These are phyloP conservation scores for Eulithis testata DNA, from an alignment of 2,888 invertebrate genomes.

Conservation along the genomic window DNA sequence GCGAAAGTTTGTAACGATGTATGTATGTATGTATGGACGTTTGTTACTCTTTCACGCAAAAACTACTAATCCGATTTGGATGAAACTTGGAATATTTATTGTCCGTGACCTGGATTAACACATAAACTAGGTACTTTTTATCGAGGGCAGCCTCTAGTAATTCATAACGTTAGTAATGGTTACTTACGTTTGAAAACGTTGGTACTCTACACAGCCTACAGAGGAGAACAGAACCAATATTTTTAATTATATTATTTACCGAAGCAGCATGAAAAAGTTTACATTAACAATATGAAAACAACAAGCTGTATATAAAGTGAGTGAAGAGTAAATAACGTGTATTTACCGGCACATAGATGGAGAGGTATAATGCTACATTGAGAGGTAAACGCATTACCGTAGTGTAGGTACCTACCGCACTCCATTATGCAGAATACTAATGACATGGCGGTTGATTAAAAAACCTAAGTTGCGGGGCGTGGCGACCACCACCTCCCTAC, in stretches of 20 bases:
- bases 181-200: too few species aligned
- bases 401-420: constrained; percentile 38
- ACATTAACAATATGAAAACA: not conserved
- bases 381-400: constrained; percentile 40
- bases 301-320: constrained; percentile 1
- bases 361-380: constrained; percentile 28
- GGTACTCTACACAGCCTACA: too few species aligned
- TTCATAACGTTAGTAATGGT: too few species aligned
- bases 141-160: too few species aligned
- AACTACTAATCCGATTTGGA: too few species aligned
- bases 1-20: too few species aligned
- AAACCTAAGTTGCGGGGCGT: constrained; percentile 74
- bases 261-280: not conserved
- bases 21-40: too few species aligned
- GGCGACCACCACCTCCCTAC: constrained; percentile 50
- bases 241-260: not conserved
- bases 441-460: constrained; percentile 82
- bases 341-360: constrained; percentile 9
- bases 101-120: too few species aligned
- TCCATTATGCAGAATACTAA: constrained; percentile 80
- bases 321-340: constrained; percentile 22
- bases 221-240: too few species aligned
- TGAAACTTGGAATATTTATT: too few species aligned
- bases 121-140: too few species aligned
- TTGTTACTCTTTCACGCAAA: too few species aligned